Evolutionary conservation across 2,113 vertebrate genomes (phyloP).

Genomic region (Rhinolophus ferrumequinum): DNA sequence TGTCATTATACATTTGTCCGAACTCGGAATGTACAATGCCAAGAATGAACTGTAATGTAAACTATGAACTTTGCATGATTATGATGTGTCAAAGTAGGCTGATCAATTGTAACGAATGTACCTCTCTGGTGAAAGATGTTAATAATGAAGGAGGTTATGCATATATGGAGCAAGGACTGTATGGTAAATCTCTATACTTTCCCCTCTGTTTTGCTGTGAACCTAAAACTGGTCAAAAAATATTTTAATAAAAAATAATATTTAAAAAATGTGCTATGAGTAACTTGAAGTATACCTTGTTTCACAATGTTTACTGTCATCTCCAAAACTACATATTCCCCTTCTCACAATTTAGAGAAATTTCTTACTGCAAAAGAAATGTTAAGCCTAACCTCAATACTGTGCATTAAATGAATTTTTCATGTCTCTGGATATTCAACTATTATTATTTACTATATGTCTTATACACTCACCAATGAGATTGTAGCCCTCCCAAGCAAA

Average conservation of each 20-base stretch:
- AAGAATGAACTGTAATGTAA: too few relatives aligned
- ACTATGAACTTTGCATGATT: too few relatives aligned
- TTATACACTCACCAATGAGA: not conserved
- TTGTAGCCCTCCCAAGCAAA: not conserved
- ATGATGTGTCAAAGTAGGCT: not conserved
- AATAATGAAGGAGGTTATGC: not conserved
- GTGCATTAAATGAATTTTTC: not conserved
- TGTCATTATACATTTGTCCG: too few relatives aligned
- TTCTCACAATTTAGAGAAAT: slow-evolving; percentile 1
- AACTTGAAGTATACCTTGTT: not conserved
- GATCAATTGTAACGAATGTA: not conserved
- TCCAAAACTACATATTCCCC: not conserved
- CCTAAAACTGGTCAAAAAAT: not conserved
- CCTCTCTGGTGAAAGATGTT: not conserved
- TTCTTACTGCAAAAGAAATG: not conserved
- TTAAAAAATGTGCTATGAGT: not conserved
- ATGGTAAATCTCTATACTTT: not conserved
- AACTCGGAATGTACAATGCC: too few relatives aligned
- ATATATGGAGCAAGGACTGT: not conserved
- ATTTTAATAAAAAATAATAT: not conserved
- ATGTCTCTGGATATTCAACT: not conserved
- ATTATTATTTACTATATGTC: not conserved
- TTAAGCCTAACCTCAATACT: not conserved
- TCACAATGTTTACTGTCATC: slow-evolving; percentile 1
- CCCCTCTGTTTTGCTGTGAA: not conserved